Percentiles rank a stretch among this genome's conserved stretches.
These are phyloP conservation scores for Allophyes oxyacanthae DNA, from an alignment of 2,888 invertebrate genomes.

Conservation along the genomic window DNA sequence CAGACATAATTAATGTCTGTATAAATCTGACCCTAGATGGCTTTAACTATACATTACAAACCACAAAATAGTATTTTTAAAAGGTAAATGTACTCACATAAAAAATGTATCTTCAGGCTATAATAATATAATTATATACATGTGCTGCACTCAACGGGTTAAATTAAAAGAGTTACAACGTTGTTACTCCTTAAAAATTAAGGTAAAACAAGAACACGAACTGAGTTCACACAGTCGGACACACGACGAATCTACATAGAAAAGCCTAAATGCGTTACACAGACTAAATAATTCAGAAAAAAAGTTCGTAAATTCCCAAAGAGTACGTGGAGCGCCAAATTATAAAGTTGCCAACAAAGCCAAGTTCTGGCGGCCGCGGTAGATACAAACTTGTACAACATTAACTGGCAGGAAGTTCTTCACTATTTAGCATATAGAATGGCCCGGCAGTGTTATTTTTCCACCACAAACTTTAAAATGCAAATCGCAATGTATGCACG, in stretches of 20 bases:
- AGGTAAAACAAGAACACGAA: too few relatives aligned
- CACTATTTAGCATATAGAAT: constrained; percentile 77
- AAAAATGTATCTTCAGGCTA: too few relatives aligned
- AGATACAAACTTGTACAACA: constrained; percentile 70
- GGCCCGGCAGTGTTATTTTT: constrained; percentile 71
- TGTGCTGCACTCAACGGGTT: too few relatives aligned
- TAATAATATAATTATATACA: too few relatives aligned
- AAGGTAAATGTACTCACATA: too few relatives aligned
- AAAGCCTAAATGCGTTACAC: constrained; percentile 7
- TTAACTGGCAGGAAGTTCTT: constrained; percentile 66
- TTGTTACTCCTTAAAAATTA: too few relatives aligned
- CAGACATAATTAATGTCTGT: too few relatives aligned
- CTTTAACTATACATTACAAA: too few relatives aligned
- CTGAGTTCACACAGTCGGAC: too few relatives aligned
- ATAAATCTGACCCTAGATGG: too few relatives aligned
- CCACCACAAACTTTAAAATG: constrained; percentile 75
- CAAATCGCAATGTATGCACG: constrained; percentile 69
- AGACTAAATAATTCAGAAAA: constrained; percentile 23
- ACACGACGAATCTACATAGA: constrained; percentile 5
- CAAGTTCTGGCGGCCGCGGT: constrained; percentile 47
- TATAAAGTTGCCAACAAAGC: constrained; percentile 45
- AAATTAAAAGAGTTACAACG: too few relatives aligned
- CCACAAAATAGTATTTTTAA: too few relatives aligned
- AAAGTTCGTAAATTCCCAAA: constrained; percentile 37
- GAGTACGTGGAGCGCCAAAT: constrained; percentile 38